Conservation (phyloP, 1,140 invertebrate species). For the Halyomorpha halys region DNA sequence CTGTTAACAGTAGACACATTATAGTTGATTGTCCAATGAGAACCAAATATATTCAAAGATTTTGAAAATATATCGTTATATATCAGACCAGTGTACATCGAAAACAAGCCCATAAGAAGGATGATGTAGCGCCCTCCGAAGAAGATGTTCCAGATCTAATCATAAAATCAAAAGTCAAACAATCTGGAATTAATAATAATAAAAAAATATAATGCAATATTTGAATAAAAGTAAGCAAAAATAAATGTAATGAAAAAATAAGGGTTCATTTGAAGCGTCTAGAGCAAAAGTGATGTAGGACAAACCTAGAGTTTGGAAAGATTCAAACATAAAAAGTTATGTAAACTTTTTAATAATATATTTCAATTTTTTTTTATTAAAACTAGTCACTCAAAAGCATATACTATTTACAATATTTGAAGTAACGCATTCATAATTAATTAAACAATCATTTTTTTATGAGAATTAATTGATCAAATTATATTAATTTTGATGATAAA, state of each 20-base stretch:
- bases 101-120: constrained; percentile 94
- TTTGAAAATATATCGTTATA: constrained; percentile 99
- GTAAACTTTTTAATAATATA: no score
- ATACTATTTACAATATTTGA: no score
- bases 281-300: no score
- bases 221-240: background rate
- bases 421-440: no score
- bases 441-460: no score
- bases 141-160: constrained; percentile 91
- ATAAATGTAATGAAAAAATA: background rate
- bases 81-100: constrained; percentile 95
- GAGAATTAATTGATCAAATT: no score
- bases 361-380: no score
- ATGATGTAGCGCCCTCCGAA: constrained; percentile 98
- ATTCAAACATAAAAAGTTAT: no score
- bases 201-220: background rate
- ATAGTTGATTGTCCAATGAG: constrained; percentile 63
- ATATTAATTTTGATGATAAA: no score
- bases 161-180: constrained; percentile 30
- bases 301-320: no score
- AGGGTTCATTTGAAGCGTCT: no score
- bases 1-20: constrained; percentile 41
- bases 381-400: no score
- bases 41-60: constrained; percentile 92
- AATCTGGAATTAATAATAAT: background rate